phyloP scores from a whole-genome alignment of 2,113 vertebrate genomes.

The Oostethus manadensis region DNA sequence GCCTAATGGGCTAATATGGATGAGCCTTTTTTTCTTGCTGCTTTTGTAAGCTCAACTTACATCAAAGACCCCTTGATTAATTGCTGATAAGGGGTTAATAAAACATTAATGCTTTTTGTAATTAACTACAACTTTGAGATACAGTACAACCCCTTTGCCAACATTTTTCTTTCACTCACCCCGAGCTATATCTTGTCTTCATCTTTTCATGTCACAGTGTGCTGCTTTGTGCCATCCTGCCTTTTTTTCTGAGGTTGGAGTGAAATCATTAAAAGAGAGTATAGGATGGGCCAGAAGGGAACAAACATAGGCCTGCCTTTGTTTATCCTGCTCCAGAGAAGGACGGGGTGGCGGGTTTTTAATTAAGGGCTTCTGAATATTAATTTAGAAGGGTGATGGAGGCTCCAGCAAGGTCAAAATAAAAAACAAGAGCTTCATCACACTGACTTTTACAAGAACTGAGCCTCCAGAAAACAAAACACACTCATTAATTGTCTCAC shows the following conservation, averaged over 20 bases:
- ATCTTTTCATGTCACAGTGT: slow-evolving; percentile 71
- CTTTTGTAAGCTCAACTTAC: slow-evolving; percentile 81
- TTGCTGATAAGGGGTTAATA: slow-evolving; percentile 85
- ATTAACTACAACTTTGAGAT: slow-evolving; percentile 74
- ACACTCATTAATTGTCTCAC: slow-evolving; percentile 66
- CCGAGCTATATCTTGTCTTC: slow-evolving; percentile 72
- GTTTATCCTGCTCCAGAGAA: slow-evolving; percentile 64
- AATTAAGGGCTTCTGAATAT: slow-evolving; percentile 72
- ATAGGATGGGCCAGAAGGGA: slow-evolving; percentile 69
- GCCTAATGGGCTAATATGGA: slow-evolving; percentile 68
- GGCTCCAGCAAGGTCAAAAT: slow-evolving; percentile 71
- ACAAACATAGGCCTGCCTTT: slow-evolving; percentile 68
- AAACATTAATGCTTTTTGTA: slow-evolving; percentile 81
- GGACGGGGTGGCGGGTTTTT: slow-evolving; percentile 61
- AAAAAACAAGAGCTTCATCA: slow-evolving; percentile 65
- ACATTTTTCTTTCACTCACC: slow-evolving; percentile 67
- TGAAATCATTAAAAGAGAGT: slow-evolving; percentile 69
- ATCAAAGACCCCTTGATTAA: slow-evolving; percentile 82
- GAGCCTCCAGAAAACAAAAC: slow-evolving; percentile 69
- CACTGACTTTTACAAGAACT: slow-evolving; percentile 65
- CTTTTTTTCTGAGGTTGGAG: slow-evolving; percentile 56
- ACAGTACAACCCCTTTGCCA: slow-evolving; percentile 45
- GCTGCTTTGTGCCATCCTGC: slow-evolving; percentile 61
- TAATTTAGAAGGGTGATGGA: slow-evolving; percentile 71
- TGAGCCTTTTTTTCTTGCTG: slow-evolving; percentile 58